phyloP scores from a whole-genome alignment of 2,113 vertebrate species.

The Tricholaema leucomelas region DNA sequence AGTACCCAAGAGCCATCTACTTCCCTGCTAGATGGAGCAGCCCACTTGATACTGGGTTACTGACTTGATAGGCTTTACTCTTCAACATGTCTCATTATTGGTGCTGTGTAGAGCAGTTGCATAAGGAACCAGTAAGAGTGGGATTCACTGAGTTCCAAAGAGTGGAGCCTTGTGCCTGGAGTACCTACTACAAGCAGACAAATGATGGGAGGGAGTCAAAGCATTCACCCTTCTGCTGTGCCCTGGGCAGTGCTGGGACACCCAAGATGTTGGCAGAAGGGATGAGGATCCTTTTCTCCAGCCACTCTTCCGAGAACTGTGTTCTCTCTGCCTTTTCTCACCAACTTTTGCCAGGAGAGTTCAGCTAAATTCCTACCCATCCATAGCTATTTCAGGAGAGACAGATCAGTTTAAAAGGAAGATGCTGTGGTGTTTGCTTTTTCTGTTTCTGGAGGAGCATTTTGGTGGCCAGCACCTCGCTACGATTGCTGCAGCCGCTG shows the following conservation, averaged over 20 bases:
- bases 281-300: neutral
- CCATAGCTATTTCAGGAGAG: neutral
- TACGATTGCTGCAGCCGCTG: rapidly evolving
- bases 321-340: neutral
- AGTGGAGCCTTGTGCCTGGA: rapidly evolving
- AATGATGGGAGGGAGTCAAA: neutral
- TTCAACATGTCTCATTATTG: neutral
- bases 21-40: neutral
- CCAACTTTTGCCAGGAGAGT: neutral
- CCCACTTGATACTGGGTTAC: neutral
- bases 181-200: neutral
- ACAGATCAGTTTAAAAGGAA: neutral
- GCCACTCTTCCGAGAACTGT: neutral
- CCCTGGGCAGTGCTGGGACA: neutral
- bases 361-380: neutral
- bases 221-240: neutral
- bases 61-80: neutral
- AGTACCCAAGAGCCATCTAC: neutral
- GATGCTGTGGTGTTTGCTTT: rapidly evolving
- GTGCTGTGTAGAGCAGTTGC: neutral
- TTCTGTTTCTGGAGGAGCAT: neutral
- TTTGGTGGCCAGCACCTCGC: neutral
- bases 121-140: neutral
- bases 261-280: rapidly evolving
- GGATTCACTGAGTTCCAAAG: neutral